Percentiles rank a stretch among this genome's conserved stretches.
Conservation (phyloP, 2,888 invertebrate genomes). For the Acleris laterana region DNA sequence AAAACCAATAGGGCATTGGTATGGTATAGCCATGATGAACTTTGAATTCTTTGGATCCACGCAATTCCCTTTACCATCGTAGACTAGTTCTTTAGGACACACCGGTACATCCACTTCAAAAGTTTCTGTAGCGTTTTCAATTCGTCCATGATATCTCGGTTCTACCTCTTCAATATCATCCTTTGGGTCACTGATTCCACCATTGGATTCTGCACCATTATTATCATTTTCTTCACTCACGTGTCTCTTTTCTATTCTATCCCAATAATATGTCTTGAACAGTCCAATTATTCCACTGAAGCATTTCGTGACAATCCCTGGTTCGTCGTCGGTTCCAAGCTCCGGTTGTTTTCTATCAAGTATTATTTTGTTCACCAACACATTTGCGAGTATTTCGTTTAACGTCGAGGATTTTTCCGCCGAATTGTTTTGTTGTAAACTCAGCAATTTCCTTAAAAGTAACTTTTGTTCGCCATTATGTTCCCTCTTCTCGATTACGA, state of each 20-base stretch:
- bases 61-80: slow-evolving; percentile 56
- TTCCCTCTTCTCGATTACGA: slow-evolving; percentile 48
- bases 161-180: slow-evolving; percentile 69
- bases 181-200: slow-evolving; percentile 52
- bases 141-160: slow-evolving; percentile 59
- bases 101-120: slow-evolving; percentile 14
- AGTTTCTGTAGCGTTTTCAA: slow-evolving; percentile 37
- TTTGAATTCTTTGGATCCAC: slow-evolving; percentile 51
- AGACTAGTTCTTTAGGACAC: slow-evolving; percentile 57
- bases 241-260: slow-evolving; percentile 42
- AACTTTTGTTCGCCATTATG: slow-evolving; percentile 58
- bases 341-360: slow-evolving; percentile 48
- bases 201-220: slow-evolving; percentile 39
- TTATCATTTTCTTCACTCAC: slow-evolving; percentile 33
- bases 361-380: slow-evolving; percentile 67
- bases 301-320: slow-evolving; percentile 50
- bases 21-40: slow-evolving; percentile 65
- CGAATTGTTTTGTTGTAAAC: slow-evolving; percentile 50
- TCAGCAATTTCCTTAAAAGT: slow-evolving; percentile 71
- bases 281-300: slow-evolving; percentile 58
- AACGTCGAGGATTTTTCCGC: slow-evolving; percentile 59
- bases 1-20: slow-evolving; percentile 69
- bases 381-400: slow-evolving; percentile 72
- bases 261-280: slow-evolving; percentile 60
- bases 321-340: slow-evolving; percentile 42